Base-by-base conservation (phyloP, 2,797 vertebrate genomes). In the Urocyon cinereoargenteus region DNA sequence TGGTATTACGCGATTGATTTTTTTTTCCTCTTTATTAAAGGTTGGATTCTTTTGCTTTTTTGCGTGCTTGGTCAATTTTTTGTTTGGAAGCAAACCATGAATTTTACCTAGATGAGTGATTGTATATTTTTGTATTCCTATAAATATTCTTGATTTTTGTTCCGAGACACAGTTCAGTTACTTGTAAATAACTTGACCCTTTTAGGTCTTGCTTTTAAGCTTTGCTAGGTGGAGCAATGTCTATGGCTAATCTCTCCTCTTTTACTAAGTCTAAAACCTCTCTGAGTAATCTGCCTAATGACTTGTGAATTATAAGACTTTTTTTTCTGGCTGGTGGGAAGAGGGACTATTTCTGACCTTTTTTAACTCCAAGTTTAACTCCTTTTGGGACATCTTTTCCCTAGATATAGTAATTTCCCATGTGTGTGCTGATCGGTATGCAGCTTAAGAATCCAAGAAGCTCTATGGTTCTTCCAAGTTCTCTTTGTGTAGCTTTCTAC, bases 111-210 rank as follows among this genome's bases (percentile, higher is more conserved):
- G 45, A 83, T 79, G 28, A 2, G 3, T 85, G 78, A 34, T 53
- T 86, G 3, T 91, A 16, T 89, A 77, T 55, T 92, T 75, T 77
- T 68, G 6, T 94, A 45, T 95, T 94, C 34, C 16, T 96, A 1
- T 94, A 89, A 96, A 62, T 91, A 53, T 62, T 75, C 49, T 91
- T 91, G n/a, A 31, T 40, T 73, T 95, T 94, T 84, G 12, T 73
- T 85, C 45, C 72, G 18, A 57, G 81, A 89, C 34, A 66, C 14
- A 82, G 12, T 96, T 91, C 84, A 86, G 14, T 90, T 86, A 82
- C 45, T 82, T 95, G 19, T 89, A 53, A 89, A 53, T 89, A 72
- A 12, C 36, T 85, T 93, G 84, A 81, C 34, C 28, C 18, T 73
- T 86, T 91, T 88, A 66, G 16, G 51, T 88, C 22, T 78, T 73